Percentiles rank a stretch among this genome's conserved stretches.
phyloP scores from a whole-genome alignment of 37 sponge, comb jelly and placozoan species.

The Halichondria panicea region DNA sequence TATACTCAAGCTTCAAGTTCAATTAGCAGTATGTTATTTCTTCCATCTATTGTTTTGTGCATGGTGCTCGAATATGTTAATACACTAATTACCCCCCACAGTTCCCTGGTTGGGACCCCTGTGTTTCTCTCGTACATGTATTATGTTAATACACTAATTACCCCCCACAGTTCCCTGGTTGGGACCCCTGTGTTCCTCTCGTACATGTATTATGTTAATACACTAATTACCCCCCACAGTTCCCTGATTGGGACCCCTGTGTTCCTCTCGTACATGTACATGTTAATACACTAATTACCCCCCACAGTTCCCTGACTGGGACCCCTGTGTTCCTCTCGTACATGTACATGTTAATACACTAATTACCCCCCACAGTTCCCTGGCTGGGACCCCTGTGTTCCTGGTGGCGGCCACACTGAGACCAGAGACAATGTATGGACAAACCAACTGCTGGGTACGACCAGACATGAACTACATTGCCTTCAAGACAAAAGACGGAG shows the following conservation, averaged over 20 bases:
- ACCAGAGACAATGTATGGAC: slow-evolving; percentile 99
- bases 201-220: no score
- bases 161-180: slow-evolving; percentile 44
- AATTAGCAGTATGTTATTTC: no score
- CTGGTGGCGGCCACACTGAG: slow-evolving; percentile 97
- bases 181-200: slow-evolving; percentile 84
- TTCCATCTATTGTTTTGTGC: no score
- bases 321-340: slow-evolving; percentile 50
- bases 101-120: slow-evolving; percentile 62
- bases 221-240: no score
- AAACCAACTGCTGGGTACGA: slow-evolving; percentile 97
- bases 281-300: no score
- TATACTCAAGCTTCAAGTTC: no score
- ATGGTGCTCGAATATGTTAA: no score
- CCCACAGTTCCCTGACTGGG: no score
- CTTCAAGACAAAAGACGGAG: slow-evolving; percentile 59
- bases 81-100: background rate
- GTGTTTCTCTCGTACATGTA: slow-evolving; percentile 58
- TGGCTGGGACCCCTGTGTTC: slow-evolving; percentile 75
- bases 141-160: background rate
- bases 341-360: background rate
- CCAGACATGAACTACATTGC: slow-evolving; percentile 94
- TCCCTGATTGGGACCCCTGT: no score
- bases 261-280: no score
- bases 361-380: slow-evolving; percentile 23